Base-by-base conservation (phyloP, 2,888 invertebrate species). In the Adineta ricciae region DNA sequence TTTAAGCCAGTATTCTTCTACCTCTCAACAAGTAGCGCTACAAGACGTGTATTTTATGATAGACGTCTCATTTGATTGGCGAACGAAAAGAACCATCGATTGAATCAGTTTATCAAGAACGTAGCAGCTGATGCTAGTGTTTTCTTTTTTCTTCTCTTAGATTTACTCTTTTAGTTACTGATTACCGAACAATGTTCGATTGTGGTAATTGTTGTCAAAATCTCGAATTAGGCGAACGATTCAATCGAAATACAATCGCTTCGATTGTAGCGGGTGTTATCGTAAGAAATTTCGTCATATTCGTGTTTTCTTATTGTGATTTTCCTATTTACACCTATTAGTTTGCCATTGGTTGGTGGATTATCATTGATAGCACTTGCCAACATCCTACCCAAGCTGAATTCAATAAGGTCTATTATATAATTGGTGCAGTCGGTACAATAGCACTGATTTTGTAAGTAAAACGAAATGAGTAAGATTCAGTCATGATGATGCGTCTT, bases 381-480 rank as follows among this genome's bases (percentile, higher is more conserved):
- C 93, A 93, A 36, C 94, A 94, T 88, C 93, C 93, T 0, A 87
- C 87, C 83, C 92, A 89, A 84, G 86, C 87, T 32, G 89, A 92
- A 52, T 92, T 93, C 88, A 90, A 91, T 87, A 91, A 92, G 87
- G 94, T 91, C 91, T 97, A 90, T 88, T 95, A 97, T 89, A 93
- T 96, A 85, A 96, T 97, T 89, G 98, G 98, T 14, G 94, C 97
- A 83, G 94, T 97, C 87, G 96, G 95, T 36, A 97, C 97, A 1
- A 88, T 99, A 85, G 96, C 97, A n/a, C 93, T 99, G 86, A 93
- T 98, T 87, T 96, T 99, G 97, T 93, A 90, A 92, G 93, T 88
- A 7, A 9, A 38, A 7, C 1, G 21, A 38, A 0, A 24, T 24
- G 38, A 38, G 19, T 19, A 50, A 50, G 24, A 52, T 24, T 52